Evolutionary conservation across 35 echinoderm and acorn worm species (phyloP), one percentile per base, ranked within the genome.

Genomic region (Heliocidaris erythrogramma): DNA sequence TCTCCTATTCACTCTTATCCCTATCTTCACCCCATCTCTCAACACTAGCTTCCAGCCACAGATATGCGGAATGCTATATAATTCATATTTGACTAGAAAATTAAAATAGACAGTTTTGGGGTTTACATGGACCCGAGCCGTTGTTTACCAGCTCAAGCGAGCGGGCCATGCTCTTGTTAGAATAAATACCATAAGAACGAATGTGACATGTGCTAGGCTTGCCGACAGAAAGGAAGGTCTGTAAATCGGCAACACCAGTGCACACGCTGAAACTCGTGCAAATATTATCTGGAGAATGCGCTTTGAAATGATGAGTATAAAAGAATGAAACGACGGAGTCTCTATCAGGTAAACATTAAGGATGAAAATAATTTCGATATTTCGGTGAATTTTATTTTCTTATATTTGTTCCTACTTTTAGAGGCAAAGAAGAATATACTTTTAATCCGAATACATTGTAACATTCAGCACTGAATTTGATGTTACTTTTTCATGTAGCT

Each of bases 51-150:
- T 78, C 65, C 65, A 21, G 4, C 24, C 7, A n/a, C 21, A 8
- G 65, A 78, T 78, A 78, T 78, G 21, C 65, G 65, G 65, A 78
- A 78, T 78, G 4, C 65, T n/a, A 78, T n/a, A 78, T 78, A 78
- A 78, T 78, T 78, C 65, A 78, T 78, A 21, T 78, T 78, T 78
- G 65, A 78, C 65, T 78, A 78, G 65, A 78, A 78, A 78, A 78
- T 78, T 78, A 78, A 78, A 78, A 78, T 29, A 78, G 65, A 78
- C 65, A 78, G 65, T 78, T 78, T 78, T 0, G 65, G 65, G 65
- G 65, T 78, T 78, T 78, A 78, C 65, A n/a, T 24, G 65, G 65
- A 78, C 24, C 35, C 65, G 6, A n/a, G 65, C 21, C 65, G 65
- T 78, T 78, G 65, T 78, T 78, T 78, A 78, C 65, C 65, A 78